phyloP scores from a whole-genome alignment of 2,113 vertebrate species.

The Maccullochella peelii region DNA sequence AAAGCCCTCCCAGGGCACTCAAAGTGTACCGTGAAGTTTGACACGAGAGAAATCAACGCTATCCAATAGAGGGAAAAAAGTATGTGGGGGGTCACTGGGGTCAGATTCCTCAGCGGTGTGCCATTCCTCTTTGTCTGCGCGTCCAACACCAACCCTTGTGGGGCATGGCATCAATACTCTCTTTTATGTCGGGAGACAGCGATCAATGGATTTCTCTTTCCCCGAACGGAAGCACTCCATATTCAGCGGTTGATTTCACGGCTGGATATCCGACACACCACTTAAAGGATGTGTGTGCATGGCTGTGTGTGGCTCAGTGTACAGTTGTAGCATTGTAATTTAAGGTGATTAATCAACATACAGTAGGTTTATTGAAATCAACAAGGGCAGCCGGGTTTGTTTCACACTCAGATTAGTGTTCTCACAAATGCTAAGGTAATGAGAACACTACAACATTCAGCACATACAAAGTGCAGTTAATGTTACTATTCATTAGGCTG shows the following conservation, averaged over 20 bases:
- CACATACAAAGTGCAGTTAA: neutral
- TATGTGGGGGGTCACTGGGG: slow-evolving; percentile 26
- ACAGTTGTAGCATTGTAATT: slow-evolving; percentile 56
- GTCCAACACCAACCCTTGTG: slow-evolving; percentile 61
- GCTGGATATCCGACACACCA: slow-evolving; percentile 71
- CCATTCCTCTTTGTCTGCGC: slow-evolving; percentile 51
- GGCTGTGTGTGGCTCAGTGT: slow-evolving; percentile 33
- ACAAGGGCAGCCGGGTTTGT: slow-evolving; percentile 9
- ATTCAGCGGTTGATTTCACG: slow-evolving; percentile 78
- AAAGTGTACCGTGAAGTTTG: slow-evolving; percentile 11
- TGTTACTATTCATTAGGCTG: slow-evolving; percentile 1
- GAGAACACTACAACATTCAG: slow-evolving; percentile 14
- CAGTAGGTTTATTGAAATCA: slow-evolving; percentile 39
- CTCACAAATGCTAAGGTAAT: slow-evolving; percentile 35
- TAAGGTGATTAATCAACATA: slow-evolving; percentile 69
- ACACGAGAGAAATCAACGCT: slow-evolving; percentile 8
- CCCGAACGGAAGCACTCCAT: slow-evolving; percentile 77
- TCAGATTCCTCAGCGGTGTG: slow-evolving; percentile 56
- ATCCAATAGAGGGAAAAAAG: slow-evolving; percentile 12
- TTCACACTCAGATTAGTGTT: slow-evolving; percentile 31
- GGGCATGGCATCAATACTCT: slow-evolving; percentile 73
- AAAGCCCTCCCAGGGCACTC: neutral
- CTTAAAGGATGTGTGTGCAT: slow-evolving; percentile 63
- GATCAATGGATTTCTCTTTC: slow-evolving; percentile 73
- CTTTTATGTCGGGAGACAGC: slow-evolving; percentile 79